These are phyloP conservation scores for Phrynosoma blainvillii DNA, from an alignment of 2,113 vertebrate genomes.

Conservation along the genomic window DNA sequence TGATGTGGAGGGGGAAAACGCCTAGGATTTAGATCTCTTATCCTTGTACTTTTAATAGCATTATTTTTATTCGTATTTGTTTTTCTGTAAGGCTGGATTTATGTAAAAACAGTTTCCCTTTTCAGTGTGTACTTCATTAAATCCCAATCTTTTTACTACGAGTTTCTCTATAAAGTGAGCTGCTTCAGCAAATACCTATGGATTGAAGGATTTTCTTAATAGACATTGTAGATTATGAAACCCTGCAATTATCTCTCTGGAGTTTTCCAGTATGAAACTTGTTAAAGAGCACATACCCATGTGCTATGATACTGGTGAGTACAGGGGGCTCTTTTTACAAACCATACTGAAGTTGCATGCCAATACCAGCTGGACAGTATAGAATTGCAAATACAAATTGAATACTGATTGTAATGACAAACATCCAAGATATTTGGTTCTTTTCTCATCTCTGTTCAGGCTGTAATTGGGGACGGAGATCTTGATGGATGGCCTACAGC, in stretches of 20 bases:
- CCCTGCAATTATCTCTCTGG: conserved; percentile 20
- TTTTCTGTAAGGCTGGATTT: conserved; percentile 38
- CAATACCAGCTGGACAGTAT: not conserved
- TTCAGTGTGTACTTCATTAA: conserved; percentile 30
- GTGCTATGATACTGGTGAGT: not conserved
- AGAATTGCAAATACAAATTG: not conserved
- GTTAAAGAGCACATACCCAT: not conserved
- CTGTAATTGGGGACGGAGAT: too few species aligned
- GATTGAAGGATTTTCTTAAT: not conserved
- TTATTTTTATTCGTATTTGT: conserved; percentile 42
- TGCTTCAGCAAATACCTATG: not conserved
- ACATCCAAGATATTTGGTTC: too few species aligned
- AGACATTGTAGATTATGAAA: conserved; percentile 36
- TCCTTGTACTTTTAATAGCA: conserved; percentile 30
- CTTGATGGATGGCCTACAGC: too few species aligned
- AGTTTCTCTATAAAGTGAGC: conserved; percentile 15
- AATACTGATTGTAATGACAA: not conserved
- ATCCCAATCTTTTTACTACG: conserved; percentile 46
- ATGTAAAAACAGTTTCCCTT: conserved; percentile 26
- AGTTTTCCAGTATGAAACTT: not conserved
- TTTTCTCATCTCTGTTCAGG: too few species aligned
- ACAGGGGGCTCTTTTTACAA: not conserved
- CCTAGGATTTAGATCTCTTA: not conserved
- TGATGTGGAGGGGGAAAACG: conserved; percentile 17
- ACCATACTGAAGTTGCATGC: not conserved